Base-by-base conservation (phyloP, 2,888 invertebrate genomes). In the Pelosia muscerda region DNA sequence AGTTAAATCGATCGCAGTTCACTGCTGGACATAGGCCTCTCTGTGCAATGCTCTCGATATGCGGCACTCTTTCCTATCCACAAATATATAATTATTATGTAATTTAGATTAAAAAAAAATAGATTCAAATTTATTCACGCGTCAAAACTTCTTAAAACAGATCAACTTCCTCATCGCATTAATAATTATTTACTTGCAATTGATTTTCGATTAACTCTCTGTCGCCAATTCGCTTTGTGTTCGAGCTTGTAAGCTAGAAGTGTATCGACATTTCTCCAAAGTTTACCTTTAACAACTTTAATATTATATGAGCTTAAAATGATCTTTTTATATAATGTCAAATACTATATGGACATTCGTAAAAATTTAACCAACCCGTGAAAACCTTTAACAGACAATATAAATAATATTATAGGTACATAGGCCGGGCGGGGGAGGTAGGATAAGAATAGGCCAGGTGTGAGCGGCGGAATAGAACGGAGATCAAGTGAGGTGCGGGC, bases 231-330 rank as follows among this genome's bases (percentile, higher is more conserved):
- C 57, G 28, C 28, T 49, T 22, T 26, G 54, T 63, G 22, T 10
- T 28, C 2, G 8, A 69, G 73, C 59, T 73, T 65, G 69, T 69
- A 71, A 81, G 73, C 76, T 69, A 70, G 64, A 74, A 74, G 68
- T 38, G 38, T 38, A 38, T 66, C 65, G 49, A 65, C 54, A 63
- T 60, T 49, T 26, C 22, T 59, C 64, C 42, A n/a, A 74, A 72
- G 63, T 75, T 69, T 26, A 31, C 54, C 58, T 49, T 57, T 25
- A 57, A 25, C 56, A 63, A 71, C 60, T 26, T 75, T 74, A 74
- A 75, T 72, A 75, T 70, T 80, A 28, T 15, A 65, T 67, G 34
- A 80, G 70, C 63, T 69, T 49, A 69, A 54, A 70, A 26, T n/a
- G 53, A 28, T 25, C 25, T 25, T 19, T 49, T 13, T 49, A 6